Conservation (phyloP, 2,113 vertebrate genomes). For the Martes martes region DNA sequence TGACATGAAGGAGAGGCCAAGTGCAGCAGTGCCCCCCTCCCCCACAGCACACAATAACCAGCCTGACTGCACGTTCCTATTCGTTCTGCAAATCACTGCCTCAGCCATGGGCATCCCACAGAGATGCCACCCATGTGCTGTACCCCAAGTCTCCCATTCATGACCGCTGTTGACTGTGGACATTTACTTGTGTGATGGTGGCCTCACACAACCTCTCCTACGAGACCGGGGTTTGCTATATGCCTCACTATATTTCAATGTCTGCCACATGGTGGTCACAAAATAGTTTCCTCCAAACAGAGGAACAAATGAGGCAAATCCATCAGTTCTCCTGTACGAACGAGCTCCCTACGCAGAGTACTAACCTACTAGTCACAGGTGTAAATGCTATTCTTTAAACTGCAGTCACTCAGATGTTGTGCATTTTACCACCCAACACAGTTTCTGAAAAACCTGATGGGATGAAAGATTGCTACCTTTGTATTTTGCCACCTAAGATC, state of each 20-base stretch:
- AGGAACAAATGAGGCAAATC: background rate
- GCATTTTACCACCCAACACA: background rate
- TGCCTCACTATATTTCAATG: background rate
- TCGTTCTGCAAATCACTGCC: background rate
- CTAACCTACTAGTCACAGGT: background rate
- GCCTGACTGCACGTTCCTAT: background rate
- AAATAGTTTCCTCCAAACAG: background rate
- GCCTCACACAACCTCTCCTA: background rate
- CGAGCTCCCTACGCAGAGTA: background rate
- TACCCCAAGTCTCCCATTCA: background rate
- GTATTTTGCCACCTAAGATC: background rate
- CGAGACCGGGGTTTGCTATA: background rate
- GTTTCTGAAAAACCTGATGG: background rate
- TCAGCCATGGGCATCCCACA: background rate
- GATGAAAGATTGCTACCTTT: background rate
- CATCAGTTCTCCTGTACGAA: background rate
- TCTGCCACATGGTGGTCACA: background rate
- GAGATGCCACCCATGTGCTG: background rate
- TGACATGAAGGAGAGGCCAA: background rate
- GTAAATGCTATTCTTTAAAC: background rate
- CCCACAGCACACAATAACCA: background rate
- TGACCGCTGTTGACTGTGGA: background rate
- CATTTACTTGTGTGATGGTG: background rate
- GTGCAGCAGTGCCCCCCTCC: fast-evolving
- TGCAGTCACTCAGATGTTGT: background rate